Conservation (phyloP, 2,797 vertebrate genomes). For the Gallirallus australis region DNA sequence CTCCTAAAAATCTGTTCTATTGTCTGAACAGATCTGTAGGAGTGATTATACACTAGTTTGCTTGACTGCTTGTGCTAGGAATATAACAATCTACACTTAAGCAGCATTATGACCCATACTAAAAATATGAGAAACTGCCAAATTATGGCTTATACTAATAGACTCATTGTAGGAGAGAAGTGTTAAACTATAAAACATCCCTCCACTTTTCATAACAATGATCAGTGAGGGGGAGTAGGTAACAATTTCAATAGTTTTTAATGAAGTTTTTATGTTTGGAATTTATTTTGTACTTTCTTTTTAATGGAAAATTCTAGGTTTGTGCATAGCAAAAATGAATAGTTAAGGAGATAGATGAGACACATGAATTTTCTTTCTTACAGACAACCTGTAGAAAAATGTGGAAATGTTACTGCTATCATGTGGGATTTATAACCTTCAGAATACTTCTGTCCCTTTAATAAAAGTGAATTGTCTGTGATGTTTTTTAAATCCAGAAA, state of each 20-base stretch:
- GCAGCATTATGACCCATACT: neutral
- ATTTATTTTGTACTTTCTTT: neutral
- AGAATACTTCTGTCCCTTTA: neutral
- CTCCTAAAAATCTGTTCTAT: neutral
- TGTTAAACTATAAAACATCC: neutral
- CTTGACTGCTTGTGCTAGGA: neutral
- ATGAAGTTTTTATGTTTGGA: neutral
- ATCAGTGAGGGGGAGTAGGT: neutral
- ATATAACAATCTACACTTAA: neutral
- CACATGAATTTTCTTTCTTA: neutral
- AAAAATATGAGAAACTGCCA: neutral
- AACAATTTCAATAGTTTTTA: neutral
- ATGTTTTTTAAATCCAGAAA: neutral
- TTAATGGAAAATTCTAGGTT: neutral
- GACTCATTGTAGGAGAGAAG: neutral
- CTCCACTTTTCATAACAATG: neutral
- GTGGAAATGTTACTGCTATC: neutral
- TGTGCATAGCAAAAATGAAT: neutral
- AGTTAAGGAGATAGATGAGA: neutral
- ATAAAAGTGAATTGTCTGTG: neutral
- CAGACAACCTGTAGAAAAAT: neutral
- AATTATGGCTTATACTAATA: neutral
- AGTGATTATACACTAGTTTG: neutral
- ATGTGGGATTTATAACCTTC: neutral
- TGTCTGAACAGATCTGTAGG: neutral